phyloP scores from a whole-genome alignment of 2,113 vertebrate species.

The Herpetotheres cachinnans region DNA sequence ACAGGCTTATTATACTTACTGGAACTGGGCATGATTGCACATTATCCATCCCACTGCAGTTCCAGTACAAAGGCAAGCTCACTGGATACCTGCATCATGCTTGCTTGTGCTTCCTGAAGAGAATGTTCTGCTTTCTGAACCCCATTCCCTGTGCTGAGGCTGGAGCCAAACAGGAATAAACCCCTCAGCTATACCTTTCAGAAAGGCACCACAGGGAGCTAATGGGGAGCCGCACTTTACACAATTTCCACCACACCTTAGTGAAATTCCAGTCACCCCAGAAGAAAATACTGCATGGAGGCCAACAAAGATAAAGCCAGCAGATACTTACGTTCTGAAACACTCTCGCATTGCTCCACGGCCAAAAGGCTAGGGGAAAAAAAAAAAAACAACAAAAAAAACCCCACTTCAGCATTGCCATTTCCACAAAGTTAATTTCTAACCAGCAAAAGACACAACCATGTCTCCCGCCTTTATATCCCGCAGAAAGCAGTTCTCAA shows the following conservation, averaged over 20 bases:
- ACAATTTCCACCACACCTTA: not conserved
- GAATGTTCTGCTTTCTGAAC: not conserved
- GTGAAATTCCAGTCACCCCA: not conserved
- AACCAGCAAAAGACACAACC: not conserved
- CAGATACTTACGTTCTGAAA: conserved; percentile 89
- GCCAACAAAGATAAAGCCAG: not conserved
- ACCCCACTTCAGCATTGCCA: not conserved
- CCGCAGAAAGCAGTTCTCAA: not conserved
- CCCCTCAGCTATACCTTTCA: not conserved
- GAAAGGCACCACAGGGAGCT: not conserved
- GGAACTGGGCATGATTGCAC: not conserved
- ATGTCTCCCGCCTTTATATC: not conserved
- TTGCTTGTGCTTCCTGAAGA: not conserved
- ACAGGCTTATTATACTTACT: not conserved
- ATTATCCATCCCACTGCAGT: not conserved
- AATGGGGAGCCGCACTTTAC: accelerated
- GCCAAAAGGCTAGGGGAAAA: conserved; percentile 86
- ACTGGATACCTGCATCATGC: not conserved
- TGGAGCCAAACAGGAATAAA: not conserved
- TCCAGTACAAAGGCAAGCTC: not conserved
- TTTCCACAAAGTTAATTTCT: not conserved
- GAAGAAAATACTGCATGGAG: not conserved
- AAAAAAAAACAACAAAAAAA: not conserved
- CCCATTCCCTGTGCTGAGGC: not conserved
- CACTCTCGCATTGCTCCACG: conserved; percentile 97